These are phyloP conservation scores for Mesopsocus fuscifrons DNA, from an alignment of 2,888 invertebrate genomes.

Conservation along the genomic window DNA sequence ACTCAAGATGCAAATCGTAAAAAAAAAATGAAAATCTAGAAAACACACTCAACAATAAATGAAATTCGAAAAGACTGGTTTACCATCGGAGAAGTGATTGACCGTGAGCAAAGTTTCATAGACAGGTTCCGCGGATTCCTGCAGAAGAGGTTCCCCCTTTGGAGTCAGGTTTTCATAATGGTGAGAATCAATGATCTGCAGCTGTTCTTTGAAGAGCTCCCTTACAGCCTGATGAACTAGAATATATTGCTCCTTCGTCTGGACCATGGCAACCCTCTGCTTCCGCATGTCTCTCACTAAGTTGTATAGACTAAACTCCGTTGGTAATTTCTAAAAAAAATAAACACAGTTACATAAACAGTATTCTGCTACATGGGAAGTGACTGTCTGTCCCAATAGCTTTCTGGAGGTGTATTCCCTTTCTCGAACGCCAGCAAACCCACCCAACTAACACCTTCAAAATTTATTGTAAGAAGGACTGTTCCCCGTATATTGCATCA, in stretches of 20 bases:
- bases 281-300: slow-evolving; percentile 31
- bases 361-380: too few species aligned
- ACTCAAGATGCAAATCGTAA: too few species aligned
- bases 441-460: too few species aligned
- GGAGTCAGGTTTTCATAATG: slow-evolving; percentile 31
- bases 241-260: slow-evolving; percentile 34
- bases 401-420: too few species aligned
- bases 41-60: too few species aligned
- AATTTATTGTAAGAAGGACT: too few species aligned
- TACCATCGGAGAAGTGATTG: slow-evolving; percentile 16
- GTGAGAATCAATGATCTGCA: slow-evolving; percentile 31
- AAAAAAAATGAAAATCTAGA: too few species aligned
- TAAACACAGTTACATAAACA: slow-evolving; percentile 11
- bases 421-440: too few species aligned
- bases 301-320: slow-evolving; percentile 29
- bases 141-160: slow-evolving; percentile 23
- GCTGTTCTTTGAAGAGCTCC: slow-evolving; percentile 31
- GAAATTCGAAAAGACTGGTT: not conserved
- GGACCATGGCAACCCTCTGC: slow-evolving; percentile 33
- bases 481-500: too few species aligned
- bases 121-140: slow-evolving; percentile 19
- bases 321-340: slow-evolving; percentile 25
- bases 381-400: too few species aligned
- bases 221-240: slow-evolving; percentile 32
- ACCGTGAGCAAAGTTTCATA: slow-evolving; percentile 20